phyloP scores from a whole-genome alignment of 2,113 vertebrate genomes.

The Platanista minor region DNA sequence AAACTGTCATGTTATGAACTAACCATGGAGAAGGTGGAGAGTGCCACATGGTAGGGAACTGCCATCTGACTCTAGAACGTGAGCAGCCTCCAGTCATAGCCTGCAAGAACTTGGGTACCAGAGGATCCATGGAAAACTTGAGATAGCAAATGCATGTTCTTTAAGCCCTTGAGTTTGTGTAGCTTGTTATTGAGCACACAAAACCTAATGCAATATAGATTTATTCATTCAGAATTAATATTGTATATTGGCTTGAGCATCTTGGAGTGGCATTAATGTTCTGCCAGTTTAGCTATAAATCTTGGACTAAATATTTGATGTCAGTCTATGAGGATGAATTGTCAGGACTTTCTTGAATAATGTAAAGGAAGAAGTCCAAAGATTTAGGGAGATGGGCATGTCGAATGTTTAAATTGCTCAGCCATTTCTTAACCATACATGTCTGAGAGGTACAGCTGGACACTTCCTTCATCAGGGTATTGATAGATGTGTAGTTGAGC shows the following conservation, averaged over 20 bases:
- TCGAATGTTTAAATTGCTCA: background rate
- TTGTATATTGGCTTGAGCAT: background rate
- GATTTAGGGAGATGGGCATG: background rate
- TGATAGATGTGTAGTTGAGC: background rate
- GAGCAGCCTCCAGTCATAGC: background rate
- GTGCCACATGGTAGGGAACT: fast-evolving
- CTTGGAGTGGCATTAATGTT: background rate
- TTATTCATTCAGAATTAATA: background rate
- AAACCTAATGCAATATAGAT: background rate
- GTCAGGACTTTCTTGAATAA: background rate
- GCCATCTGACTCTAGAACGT: background rate
- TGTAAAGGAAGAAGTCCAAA: background rate
- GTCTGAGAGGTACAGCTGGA: background rate
- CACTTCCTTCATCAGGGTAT: background rate
- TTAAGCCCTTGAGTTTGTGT: background rate
- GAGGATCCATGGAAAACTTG: background rate
- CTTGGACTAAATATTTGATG: background rate
- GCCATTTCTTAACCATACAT: background rate
- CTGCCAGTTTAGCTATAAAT: background rate
- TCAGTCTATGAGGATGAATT: background rate
- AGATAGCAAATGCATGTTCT: background rate
- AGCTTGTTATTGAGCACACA: background rate
- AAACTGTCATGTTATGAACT: fast-evolving
- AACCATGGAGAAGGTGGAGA: background rate
- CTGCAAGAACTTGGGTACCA: background rate